Evolutionary conservation across 2,888 invertebrate species (phyloP), one percentile per base, ranked within the genome.

Genomic region (Platycnemis pennipes): DNA sequence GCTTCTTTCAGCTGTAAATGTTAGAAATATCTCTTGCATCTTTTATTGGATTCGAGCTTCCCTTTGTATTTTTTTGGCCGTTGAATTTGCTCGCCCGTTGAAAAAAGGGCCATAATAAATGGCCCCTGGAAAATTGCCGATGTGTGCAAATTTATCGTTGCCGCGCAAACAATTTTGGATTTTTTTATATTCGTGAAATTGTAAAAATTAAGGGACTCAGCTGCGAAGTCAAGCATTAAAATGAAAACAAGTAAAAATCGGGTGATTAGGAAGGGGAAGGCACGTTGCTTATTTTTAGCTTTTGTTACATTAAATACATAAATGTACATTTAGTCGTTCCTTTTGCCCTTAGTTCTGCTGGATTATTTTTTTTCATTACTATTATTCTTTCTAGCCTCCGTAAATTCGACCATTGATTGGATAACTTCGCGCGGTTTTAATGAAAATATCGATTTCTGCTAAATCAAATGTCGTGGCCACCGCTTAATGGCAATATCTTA

Each of bases 361-460:
- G 3, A 16, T 77, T 77, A 37, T 56, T 63, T 91, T 63, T 44
- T 69, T 63, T 89, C 53, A 22, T 42, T 16, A 44, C 63, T 91
- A 63, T 77, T 44, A 91, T 91, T 91, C 63, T 69, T 91, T 87
- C 87, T 77, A 77, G 77, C 91, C 91, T 91, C 63, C 91, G 91
- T 91, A 91, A 91, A 91, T 91, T 63, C 63, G 44, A 45, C 63
- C 63, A 91, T 91, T 91, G 91, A 91, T 91, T 91, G 91, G 91
- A 91, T 91, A 91, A 69, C 91, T 91, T 91, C 42, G 63, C 63
- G 91, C 63, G 63, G 91, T 91, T 91, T 91, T 91, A 91, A 91
- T 91, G 91, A 91, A 91, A 91, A 91, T 91, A 91, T 91, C 91
- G 91, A 91, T 91, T 91, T 63, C 91, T 91, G 91, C 91, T 91